Evolutionary conservation across 2,113 vertebrate genomes (phyloP), one percentile per base, ranked within the genome.

Genomic region (Plotosus lineatus): DNA sequence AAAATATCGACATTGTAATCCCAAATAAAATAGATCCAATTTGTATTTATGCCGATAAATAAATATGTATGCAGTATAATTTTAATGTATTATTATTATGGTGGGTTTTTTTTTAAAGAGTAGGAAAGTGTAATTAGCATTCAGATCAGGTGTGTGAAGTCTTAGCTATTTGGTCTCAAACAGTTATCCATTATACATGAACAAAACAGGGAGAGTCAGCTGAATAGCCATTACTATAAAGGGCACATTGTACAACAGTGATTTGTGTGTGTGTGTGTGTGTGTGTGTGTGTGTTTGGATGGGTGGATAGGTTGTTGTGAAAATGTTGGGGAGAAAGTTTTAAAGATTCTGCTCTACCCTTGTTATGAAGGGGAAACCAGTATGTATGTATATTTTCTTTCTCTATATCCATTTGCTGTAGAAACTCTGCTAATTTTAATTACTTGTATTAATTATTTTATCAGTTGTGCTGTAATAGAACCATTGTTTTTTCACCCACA

Each of bases 121-220:
- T n/a, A 38, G 3, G 28, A 48, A 55, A 48, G 66, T 15, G 12
- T 17, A 80, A 80, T 60, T 48, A 60, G 78, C 6, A 80, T 71
- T 80, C 68, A 71, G 78, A 36, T 80, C 78, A 8, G 26, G 15
- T 71, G 26, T 48, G 42, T 10, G 33, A 46, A 40, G 46, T 21
- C 65, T 21, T 69, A 48, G 78, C 42, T 53, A 44, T 36, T 53
- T 56, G 44, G 82, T n/a, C 61, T 53, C 48, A 84, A 72, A 71
- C 0, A 1, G 63, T 44, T 77, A 44, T 75, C 75, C 60, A 50
- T 83, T 85, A 68, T 73, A 66, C 81, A 68, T 28, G 68, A 40
- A 80, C 38, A 83, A 82, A 83, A 85, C 72, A 79, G 68, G 44
- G 12, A 48, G 50, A 58, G 75, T 38, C 58, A 44, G 73, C 36